Base-by-base conservation (phyloP, 2,888 invertebrate genomes). In the Taenaris catops region DNA sequence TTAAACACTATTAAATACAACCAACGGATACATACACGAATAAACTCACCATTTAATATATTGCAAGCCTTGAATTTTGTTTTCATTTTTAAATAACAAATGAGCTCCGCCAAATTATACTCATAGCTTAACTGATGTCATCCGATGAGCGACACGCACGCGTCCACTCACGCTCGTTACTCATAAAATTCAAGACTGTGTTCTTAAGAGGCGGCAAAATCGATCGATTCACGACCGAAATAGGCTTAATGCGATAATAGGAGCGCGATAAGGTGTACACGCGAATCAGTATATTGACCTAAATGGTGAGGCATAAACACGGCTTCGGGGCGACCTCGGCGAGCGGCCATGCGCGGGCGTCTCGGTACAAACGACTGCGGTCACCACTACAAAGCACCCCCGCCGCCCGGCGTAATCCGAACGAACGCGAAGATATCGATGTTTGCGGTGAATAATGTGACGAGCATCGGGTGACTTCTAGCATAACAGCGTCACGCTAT, bases 51-150 rank as follows among this genome's bases (percentile, higher is more conserved):
- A n/a, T n/a, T n/a, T n/a, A n/a, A n/a, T n/a, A n/a, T n/a, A n/a
- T n/a, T n/a, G n/a, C n/a, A n/a, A n/a, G n/a, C n/a, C n/a, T n/a
- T n/a, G n/a, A n/a, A n/a, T n/a, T n/a, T n/a, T n/a, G n/a, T n/a
- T n/a, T n/a, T n/a, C n/a, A n/a, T n/a, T n/a, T n/a, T n/a, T n/a
- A n/a, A n/a, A n/a, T n/a, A n/a, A n/a, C n/a, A n/a, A n/a, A n/a
- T n/a, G n/a, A n/a, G n/a, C n/a, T n/a, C n/a, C n/a, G n/a, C n/a
- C n/a, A n/a, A n/a, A n/a, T n/a, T n/a, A n/a, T n/a, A n/a, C n/a
- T 70, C 72, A 64, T 73, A 64, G 67, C 70, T 81, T 79, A 83
- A 86, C 86, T 83, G 86, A 86, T 86, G 86, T 86, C 86, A 86
- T 84, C 78, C 76, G 74, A 73, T 64, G 67, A 64, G 65, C 75